Evolutionary conservation across 2,888 invertebrate species (phyloP).

Genomic region (Eupithecia inturbata): DNA sequence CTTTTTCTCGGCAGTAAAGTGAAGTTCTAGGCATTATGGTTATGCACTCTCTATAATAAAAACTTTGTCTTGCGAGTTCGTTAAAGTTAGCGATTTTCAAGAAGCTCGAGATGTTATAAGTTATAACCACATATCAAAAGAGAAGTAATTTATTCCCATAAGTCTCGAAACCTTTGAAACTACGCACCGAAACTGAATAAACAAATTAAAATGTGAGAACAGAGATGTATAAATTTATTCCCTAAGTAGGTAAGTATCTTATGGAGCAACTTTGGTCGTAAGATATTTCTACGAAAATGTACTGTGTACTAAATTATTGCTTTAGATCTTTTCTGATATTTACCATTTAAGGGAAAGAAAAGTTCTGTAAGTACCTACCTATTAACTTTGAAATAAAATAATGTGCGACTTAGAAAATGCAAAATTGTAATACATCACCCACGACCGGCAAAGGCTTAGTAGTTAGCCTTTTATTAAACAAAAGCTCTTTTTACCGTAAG

Average conservation of each 20-base stretch:
- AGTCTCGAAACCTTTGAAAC: background rate
- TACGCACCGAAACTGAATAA: background rate
- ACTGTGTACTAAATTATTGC: conserved; percentile 54
- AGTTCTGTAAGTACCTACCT: background rate
- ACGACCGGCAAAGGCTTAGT: background rate
- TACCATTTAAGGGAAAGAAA: conserved; percentile 9
- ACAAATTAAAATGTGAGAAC: conserved; percentile 7
- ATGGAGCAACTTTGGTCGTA: conserved; percentile 27
- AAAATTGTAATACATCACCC: background rate
- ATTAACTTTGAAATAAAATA: background rate
- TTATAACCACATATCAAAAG: background rate
- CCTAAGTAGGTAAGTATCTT: conserved; percentile 23
- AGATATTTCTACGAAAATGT: conserved; percentile 21
- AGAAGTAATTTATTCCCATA: background rate
- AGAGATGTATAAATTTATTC: conserved; percentile 19
- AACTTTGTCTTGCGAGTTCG: background rate
- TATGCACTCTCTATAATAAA: background rate
- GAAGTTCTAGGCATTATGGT: background rate
- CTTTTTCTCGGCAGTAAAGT: background rate
- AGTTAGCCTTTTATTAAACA: conserved; percentile 7
- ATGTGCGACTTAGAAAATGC: background rate
- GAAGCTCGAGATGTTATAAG: background rate
- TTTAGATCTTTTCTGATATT: conserved; percentile 18
- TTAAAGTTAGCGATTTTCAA: background rate
- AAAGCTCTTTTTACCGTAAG: conserved; percentile 6